phyloP scores from a whole-genome alignment of 2,797 vertebrate species.

The Microctenopoma steveboyesi region DNA sequence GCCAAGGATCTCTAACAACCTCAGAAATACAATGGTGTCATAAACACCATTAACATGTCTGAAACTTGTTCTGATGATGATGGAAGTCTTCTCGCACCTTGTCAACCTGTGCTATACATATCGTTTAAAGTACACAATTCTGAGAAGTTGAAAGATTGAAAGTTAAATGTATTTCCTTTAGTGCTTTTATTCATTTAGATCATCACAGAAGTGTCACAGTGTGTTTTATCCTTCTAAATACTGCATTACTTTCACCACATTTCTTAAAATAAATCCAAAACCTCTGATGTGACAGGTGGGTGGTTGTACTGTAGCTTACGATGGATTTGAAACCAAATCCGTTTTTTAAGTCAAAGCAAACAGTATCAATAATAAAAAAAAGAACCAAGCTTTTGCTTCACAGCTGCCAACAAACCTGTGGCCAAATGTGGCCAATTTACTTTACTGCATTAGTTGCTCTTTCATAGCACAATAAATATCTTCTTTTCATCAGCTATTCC shows the following conservation, averaged over 20 bases:
- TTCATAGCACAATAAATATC: not conserved
- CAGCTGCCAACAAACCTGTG: not conserved
- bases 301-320: slow-evolving; percentile 45
- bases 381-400: slow-evolving; percentile 14
- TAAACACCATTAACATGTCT: not conserved
- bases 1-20: not conserved
- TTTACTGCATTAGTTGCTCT: not conserved
- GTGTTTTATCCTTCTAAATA: slow-evolving; percentile 9
- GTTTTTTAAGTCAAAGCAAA: slow-evolving; percentile 38
- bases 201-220: not conserved
- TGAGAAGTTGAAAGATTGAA: no score
- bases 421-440: not conserved
- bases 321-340: slow-evolving; percentile 39
- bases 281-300: slow-evolving; percentile 57
- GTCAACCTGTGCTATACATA: no score
- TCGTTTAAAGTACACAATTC: not conserved
- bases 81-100: not conserved
- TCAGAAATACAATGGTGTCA: not conserved
- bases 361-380: slow-evolving; percentile 41
- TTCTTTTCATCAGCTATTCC: not conserved
- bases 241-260: slow-evolving; percentile 26
- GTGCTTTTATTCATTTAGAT: not conserved
- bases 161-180: not conserved
- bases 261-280: slow-evolving; percentile 23
- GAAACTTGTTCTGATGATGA: no score